A percentile compares a stretch with the other conserved stretches of the same genome.
Evolutionary conservation across 1,140 invertebrate species (phyloP).

Genomic region (Trichonephila inaurata): DNA sequence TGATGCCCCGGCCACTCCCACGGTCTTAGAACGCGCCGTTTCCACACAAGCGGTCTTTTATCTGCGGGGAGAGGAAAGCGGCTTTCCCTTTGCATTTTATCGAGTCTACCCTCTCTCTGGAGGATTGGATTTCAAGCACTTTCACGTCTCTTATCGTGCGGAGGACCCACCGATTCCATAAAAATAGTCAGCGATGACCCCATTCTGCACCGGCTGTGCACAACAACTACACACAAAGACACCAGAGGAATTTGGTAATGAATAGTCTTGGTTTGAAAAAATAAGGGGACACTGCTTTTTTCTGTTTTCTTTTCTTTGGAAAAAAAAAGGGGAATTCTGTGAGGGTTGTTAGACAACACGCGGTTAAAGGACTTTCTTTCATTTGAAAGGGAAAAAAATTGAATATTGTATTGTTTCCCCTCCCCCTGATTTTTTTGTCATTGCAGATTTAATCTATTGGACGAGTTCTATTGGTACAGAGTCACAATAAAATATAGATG

Average conservation of each 20-base stretch:
- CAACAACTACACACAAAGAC: background rate
- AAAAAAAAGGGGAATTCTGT: background rate
- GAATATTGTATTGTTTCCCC: no score
- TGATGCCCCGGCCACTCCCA: conserved; percentile 17
- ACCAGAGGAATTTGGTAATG: conserved; percentile 25
- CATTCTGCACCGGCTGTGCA: background rate
- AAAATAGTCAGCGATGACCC: conserved; percentile 29
- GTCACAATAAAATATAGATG: no score
- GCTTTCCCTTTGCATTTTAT: conserved; percentile 33
- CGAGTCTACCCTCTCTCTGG: background rate
- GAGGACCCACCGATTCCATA: conserved; percentile 34
- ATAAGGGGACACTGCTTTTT: background rate
- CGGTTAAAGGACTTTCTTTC: background rate
- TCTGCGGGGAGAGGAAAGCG: background rate
- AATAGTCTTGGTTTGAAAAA: background rate
- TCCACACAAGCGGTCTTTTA: conserved; percentile 14
- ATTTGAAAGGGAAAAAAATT: no score
- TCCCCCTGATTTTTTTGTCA: no score
- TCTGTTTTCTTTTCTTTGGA: background rate
- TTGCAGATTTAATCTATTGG: no score
- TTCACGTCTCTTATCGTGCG: conserved; percentile 19
- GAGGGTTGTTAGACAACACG: background rate
- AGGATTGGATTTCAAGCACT: conserved; percentile 17
- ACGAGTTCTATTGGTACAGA: no score
- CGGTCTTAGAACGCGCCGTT: background rate